phyloP scores from a whole-genome alignment of 2,888 invertebrate species.

The Colostygia pectinataria region DNA sequence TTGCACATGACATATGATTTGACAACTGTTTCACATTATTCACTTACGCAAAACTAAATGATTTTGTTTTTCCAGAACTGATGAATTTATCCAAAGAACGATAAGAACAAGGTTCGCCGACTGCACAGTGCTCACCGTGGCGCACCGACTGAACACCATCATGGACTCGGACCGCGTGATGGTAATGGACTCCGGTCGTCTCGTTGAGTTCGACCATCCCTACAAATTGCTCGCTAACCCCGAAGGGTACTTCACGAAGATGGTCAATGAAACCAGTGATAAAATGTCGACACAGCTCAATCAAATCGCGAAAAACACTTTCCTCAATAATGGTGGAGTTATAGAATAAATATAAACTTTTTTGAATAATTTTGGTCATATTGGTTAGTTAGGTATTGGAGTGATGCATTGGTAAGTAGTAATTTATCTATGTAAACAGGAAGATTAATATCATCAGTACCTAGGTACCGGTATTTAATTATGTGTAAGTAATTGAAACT shows the following conservation, averaged over 20 bases:
- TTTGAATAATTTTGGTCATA: not conserved
- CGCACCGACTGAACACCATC: constrained; percentile 95
- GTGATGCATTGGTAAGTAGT: too few relatives aligned
- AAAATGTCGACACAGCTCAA: constrained; percentile 74
- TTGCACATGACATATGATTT: too few relatives aligned
- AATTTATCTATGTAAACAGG: too few relatives aligned
- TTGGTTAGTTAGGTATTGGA: too few relatives aligned
- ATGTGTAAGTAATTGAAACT: too few relatives aligned
- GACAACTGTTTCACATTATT: too few relatives aligned
- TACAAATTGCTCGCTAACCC: constrained; percentile 84
- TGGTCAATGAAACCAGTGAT: constrained; percentile 88
- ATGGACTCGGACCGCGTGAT: constrained; percentile 96
- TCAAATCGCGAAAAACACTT: constrained; percentile 74
- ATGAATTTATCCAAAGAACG: constrained; percentile 92
- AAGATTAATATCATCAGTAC: too few relatives aligned
- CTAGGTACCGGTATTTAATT: too few relatives aligned
- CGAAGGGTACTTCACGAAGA: constrained; percentile 84
- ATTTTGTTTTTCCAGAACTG: constrained; percentile 82
- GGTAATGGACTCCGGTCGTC: constrained; percentile 91
- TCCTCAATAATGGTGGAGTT: constrained; percentile 63
- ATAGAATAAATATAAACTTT: constrained; percentile 50
- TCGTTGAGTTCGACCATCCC: constrained; percentile 89
- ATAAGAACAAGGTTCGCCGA: constrained; percentile 90
- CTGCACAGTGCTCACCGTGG: constrained; percentile 95
- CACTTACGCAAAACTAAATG: not conserved